Conservation (phyloP, 2,888 invertebrate species). For the Cryptus viduatorius region DNA sequence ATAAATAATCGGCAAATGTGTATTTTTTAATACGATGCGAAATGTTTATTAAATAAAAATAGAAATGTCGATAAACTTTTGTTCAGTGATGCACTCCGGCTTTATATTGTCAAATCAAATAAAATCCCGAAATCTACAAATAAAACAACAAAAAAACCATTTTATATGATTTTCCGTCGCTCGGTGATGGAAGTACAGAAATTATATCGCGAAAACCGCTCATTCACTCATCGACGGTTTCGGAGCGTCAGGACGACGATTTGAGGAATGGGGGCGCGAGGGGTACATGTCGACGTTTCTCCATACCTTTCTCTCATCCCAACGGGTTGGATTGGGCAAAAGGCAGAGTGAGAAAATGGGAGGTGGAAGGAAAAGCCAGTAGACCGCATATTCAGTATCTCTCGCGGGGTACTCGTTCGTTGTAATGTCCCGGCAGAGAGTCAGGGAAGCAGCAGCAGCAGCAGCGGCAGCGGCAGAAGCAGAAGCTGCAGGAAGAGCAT, state of each 20-base stretch:
- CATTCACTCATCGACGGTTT: not conserved
- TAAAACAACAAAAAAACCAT: not conserved
- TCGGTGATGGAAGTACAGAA: not conserved
- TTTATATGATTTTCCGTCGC: not conserved
- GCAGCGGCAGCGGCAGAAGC: constrained; percentile 11
- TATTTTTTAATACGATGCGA: too few relatives aligned
- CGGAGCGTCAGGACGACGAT: not conserved
- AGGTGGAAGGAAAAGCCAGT: constrained; percentile 44
- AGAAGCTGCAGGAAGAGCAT: constrained; percentile 11
- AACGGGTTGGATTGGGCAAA: not conserved
- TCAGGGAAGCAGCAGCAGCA: constrained; percentile 28
- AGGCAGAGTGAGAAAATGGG: constrained; percentile 9
- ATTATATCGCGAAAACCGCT: not conserved
- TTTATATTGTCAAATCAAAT: too few relatives aligned
- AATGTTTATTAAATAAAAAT: too few relatives aligned
- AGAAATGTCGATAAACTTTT: too few relatives aligned
- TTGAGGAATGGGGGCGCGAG: not conserved
- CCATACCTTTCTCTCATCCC: not conserved
- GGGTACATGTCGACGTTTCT: not conserved
- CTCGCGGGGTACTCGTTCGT: constrained; percentile 53
- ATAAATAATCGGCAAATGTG: too few relatives aligned
- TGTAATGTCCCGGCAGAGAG: constrained; percentile 34
- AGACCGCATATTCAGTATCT: constrained; percentile 62
- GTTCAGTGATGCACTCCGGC: too few relatives aligned
- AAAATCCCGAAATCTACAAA: too few relatives aligned